Evolutionary conservation across 2,113 vertebrate genomes (phyloP), one percentile per base, ranked within the genome.

Genomic region (Lichenostomus cassidix): DNA sequence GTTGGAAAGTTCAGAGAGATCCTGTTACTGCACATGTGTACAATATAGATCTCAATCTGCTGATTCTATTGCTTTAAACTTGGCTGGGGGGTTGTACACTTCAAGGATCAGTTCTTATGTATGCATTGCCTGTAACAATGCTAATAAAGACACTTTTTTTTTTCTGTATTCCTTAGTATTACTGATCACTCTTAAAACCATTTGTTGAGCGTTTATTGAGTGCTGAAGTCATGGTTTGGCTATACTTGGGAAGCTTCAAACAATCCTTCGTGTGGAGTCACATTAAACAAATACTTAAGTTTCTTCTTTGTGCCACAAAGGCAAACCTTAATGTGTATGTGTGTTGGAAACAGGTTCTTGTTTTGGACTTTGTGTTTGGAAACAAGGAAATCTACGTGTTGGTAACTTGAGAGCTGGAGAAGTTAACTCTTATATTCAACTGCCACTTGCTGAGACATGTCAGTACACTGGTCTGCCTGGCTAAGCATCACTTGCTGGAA

Each of bases 61-160:
- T 96, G 97, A 96, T 93, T 92, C 85, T 77, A 92, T 96, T 83
- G 93, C 97, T 97, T 97, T 95, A 92, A 95, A 95, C 96, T 89
- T 97, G 91, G 97, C 97, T 95, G 94, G 97, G 96, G 96, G 96
- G 97, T 96, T 98, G 97, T 96, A 97, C 95, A 97, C 97, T 96
- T 95, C 83, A 96, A 97, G 97, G 97, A 94, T 94, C 96, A 91
- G 93, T 97, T 97, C 95, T 88, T 97, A 94, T 94, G 97, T 94
- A 96, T 90, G 97, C 97, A 95, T 97, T 97, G 98, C 97, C 96
- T 97, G 95, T 98, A 98, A 98, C 97, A 96, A 97, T 98, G 98
- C 98, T 98, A 98, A 98, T 98, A 98, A 98, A 98, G 80, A 93
- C 90, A 96, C 96, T 95, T 97, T 96, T 37, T 37, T 97, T 97